Evolutionary conservation across 1,140 invertebrate species (phyloP), one percentile per base, ranked within the genome.

Genomic region (Acromyrmex heyeri): DNA sequence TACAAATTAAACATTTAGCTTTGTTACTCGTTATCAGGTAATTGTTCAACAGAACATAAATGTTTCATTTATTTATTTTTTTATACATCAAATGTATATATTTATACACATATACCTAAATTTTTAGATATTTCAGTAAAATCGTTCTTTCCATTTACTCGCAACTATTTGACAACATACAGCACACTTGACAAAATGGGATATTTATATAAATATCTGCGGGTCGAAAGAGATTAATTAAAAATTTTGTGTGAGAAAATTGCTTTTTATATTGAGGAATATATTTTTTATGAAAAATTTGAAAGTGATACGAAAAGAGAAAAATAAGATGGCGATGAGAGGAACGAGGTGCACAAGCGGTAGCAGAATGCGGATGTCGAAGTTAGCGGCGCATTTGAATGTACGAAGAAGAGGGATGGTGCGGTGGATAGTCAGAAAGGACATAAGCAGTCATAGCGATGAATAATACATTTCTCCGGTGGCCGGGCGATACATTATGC

Each of bases 381-480:
- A 76, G 64, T 78, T 79, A 86, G 62, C 75, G 55, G 18, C 18
- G 79, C 69, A 87, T 82, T 75, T 83, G 81, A 82, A 81, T 86
- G 70, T 79, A 7, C 50, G 21, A 21, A 12, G 55, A 50, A 48
- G 18, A 24, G 34, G 48, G 44, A 34, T 16, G 24, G 10, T 18
- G 62, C n/a, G 38, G 0, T 14, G 21, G n/a, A 75, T 27, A n/a
- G 24, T 69, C 65, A 16, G 50, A 65, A 44, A 64, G 61, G 55
- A 78, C 30, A 64, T 75, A 48, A 86, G 69, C 53, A 67, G 48
- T 77, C 59, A 69, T 85, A 85, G 81, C 91, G 90, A 91, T 91
- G 93, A 93, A 94, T 93, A 93, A 93, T 93, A 92, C 91, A 93
- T 94, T 93, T 91, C 88, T 90, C 86, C 86, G 77, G 62, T 82